Percentiles rank a stretch among this genome's conserved stretches.
Conservation (phyloP, 2,888 invertebrate species). For the Lymantria monacha region DNA sequence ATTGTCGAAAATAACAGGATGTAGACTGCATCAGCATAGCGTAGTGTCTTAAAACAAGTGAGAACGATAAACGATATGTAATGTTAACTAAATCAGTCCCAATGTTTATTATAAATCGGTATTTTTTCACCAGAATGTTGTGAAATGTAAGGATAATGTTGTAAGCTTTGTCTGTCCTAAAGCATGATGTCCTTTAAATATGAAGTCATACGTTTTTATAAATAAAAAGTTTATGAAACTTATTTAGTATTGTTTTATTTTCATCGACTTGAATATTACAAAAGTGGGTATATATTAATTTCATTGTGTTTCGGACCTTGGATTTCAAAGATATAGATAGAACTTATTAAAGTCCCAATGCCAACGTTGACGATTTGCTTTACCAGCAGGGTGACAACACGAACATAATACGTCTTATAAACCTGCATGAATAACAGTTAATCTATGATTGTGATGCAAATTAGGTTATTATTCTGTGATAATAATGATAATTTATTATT, state of each 20-base stretch:
- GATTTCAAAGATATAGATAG: too few species aligned
- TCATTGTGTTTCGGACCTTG: too few species aligned
- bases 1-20: neutral
- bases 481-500: too few species aligned
- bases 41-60: conserved; percentile 6
- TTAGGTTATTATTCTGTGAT: too few species aligned
- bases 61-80: conserved; percentile 16
- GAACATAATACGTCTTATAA: too few species aligned
- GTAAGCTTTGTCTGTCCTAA: conserved; percentile 32
- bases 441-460: too few species aligned
- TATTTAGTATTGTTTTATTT: conserved; percentile 3
- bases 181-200: conserved; percentile 24
- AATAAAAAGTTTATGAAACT: conserved; percentile 30
- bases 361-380: too few species aligned
- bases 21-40: neutral
- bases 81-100: conserved; percentile 3
- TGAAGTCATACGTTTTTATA: conserved; percentile 24
- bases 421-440: too few species aligned
- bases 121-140: conserved; percentile 29
- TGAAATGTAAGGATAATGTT: conserved; percentile 21
- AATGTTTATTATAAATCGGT: conserved; percentile 19
- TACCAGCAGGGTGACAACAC: too few species aligned
- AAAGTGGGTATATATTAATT: neutral
- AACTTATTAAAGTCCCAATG: too few species aligned
- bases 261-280: neutral